Percentiles rank a stretch among this genome's conserved stretches.
Evolutionary conservation across 2,797 vertebrate species (phyloP).

Genomic region (Darevskia mixta): DNA sequence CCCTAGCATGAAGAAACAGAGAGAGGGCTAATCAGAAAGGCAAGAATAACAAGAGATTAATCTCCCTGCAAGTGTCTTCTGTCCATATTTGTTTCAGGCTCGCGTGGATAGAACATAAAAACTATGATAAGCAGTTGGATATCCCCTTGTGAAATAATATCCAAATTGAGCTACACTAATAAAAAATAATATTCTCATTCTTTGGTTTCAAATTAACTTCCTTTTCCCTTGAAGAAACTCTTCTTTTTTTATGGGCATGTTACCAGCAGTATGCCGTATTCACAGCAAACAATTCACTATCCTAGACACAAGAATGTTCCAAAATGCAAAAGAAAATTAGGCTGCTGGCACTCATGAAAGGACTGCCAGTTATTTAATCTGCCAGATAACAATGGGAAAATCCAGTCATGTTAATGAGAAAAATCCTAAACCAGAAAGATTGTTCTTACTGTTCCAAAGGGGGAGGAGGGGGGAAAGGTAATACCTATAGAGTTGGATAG

Average conservation of each 20-base stretch:
- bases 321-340: constrained; percentile 56
- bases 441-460: constrained; percentile 37
- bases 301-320: constrained; percentile 37
- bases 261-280: constrained; percentile 42
- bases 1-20: neutral
- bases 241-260: constrained; percentile 21
- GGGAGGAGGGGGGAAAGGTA: neutral
- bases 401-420: constrained; percentile 56
- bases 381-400: constrained; percentile 60
- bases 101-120: constrained; percentile 27
- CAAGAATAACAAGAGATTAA: neutral
- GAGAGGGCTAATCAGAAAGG: neutral
- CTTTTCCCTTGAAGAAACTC: constrained; percentile 46
- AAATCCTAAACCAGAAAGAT: constrained; percentile 42
- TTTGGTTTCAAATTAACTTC: constrained; percentile 34
- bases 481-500: constrained; percentile 34
- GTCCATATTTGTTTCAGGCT: constrained; percentile 13
- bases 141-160: neutral
- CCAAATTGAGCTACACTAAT: constrained; percentile 34
- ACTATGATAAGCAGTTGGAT: constrained; percentile 9
- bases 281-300: constrained; percentile 54
- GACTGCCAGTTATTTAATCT: constrained; percentile 56
- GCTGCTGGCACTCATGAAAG: constrained; percentile 45
- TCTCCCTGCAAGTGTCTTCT: neutral
- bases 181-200: constrained; percentile 45